Base-by-base conservation (phyloP, 2,888 invertebrate genomes). In the Zelleria hepariella region DNA sequence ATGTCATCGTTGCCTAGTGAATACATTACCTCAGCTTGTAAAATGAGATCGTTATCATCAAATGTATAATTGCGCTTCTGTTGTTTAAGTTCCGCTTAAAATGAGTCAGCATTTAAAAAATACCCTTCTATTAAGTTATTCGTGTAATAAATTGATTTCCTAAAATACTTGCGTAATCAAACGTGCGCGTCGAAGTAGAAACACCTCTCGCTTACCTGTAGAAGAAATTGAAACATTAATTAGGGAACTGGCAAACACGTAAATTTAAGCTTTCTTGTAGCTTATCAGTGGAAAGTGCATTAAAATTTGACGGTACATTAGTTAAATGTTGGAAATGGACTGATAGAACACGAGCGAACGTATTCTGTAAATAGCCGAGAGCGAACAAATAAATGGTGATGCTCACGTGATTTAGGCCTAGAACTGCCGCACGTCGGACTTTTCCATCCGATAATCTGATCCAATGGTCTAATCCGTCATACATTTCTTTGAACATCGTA, bases 251-350 rank as follows among this genome's bases (percentile, higher is more conserved):
- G 21, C 20, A n/a, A 51, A 32, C 42, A n/a, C 32, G 20, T 42
- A 42, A 42, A 57, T 47, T 57, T 5, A 42, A 42, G 32, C 74
- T 73, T 76, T 69, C 72, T 68, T 71, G 73, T 72, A 65, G 32
- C 74, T 73, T 76, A 69, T 72, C 68, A 71, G 73, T 72, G 65
- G 58, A 57, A 65, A 68, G 68, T 76, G 78, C 85, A 83, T 86
- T 82, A 86, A 82, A 80, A 81, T 26, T 47, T 54, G 27, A 56
- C 56, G 15, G 55, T 20, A 24, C 42, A 56, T 42, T 42, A 42
- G 3, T 10, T 3, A 3, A 15, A 15, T 10, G 32, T 15, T 10
- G 32, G 15, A 15, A 15, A 15, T 42, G 4, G 32, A 42, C 32
- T 15, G 32, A 42, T 42, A 10, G 15, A 42, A 42, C 15, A 15